These are phyloP conservation scores for Kryphioiulus occultus DNA, from an alignment of 2,888 invertebrate genomes.

Conservation along the genomic window DNA sequence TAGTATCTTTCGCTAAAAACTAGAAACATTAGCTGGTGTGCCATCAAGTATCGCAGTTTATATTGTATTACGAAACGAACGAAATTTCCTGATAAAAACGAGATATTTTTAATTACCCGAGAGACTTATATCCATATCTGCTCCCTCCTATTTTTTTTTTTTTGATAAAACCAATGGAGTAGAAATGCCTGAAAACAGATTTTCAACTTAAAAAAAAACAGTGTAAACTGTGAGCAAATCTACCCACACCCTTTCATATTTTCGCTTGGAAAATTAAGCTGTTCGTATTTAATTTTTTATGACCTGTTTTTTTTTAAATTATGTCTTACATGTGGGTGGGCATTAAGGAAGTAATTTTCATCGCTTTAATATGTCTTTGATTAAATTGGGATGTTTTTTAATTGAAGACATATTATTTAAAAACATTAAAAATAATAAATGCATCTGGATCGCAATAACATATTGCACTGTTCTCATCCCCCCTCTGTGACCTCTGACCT, in stretches of 20 bases:
- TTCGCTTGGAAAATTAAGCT: not conserved
- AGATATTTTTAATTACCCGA: not conserved
- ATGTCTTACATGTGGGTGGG: not conserved
- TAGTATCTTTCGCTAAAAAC: not conserved
- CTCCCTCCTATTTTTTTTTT: not conserved
- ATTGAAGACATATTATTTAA: not conserved
- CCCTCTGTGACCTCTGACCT: not conserved
- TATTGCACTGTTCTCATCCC: not conserved
- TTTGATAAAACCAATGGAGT: not conserved
- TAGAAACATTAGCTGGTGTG: not conserved
- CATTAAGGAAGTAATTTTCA: not conserved
- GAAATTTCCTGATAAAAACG: conserved; percentile 12
- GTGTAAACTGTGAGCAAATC: not conserved
- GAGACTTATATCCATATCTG: conserved; percentile 14
- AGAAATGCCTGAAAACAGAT: not conserved
- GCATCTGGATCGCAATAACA: not conserved
- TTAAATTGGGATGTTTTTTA: not conserved
- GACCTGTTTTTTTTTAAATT: not conserved
- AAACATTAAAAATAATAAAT: not conserved
- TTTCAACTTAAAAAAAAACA: not conserved
- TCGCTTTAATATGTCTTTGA: not conserved
- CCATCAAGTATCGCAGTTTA: not conserved
- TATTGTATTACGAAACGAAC: not conserved
- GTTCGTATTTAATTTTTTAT: no score
- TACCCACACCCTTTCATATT: not conserved